Percentiles rank a stretch among this genome's conserved stretches.
These are phyloP conservation scores for Bemisia tabaci DNA, from an alignment of 1,140 invertebrate genomes.

Conservation along the genomic window DNA sequence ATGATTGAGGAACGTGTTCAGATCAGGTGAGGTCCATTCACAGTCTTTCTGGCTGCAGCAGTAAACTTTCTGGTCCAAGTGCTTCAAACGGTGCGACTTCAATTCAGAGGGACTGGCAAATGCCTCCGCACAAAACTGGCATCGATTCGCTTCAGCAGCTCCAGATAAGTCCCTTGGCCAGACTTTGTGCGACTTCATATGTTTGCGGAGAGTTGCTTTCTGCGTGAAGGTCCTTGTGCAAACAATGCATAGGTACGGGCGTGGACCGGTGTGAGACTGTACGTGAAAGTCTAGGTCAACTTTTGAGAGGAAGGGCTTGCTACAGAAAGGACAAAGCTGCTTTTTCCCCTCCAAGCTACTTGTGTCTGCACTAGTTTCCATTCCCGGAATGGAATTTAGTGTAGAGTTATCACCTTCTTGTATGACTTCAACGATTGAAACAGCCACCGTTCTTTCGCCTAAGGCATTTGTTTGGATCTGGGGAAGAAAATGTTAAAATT, in stretches of 20 bases:
- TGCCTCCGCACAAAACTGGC: neutral
- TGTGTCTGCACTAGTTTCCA: too few species aligned
- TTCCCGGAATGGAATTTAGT: too few species aligned
- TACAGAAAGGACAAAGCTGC: conserved; percentile 36
- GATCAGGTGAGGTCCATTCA: neutral
- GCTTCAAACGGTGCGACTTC: neutral
- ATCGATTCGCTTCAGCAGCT: neutral
- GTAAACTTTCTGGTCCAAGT: neutral
- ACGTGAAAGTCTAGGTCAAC: conserved; percentile 40
- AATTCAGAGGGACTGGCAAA: neutral
- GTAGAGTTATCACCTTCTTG: neutral
- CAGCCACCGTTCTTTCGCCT: neutral
- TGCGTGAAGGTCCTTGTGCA: conserved; percentile 44
- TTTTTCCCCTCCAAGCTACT: neutral
- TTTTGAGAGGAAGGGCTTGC: conserved; percentile 38
- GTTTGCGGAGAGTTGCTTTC: conserved; percentile 54
- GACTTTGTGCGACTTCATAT: conserved; percentile 47
- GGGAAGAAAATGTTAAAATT: neutral
- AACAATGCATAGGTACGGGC: conserved; percentile 46
- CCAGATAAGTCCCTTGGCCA: conserved; percentile 9
- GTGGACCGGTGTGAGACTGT: conserved; percentile 43
- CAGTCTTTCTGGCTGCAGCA: neutral
- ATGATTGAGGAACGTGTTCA: neutral
- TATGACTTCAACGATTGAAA: neutral
- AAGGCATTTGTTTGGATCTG: neutral